These are phyloP conservation scores for Drosophila kokeensis DNA, from an alignment of 2,888 invertebrate genomes.

Conservation along the genomic window DNA sequence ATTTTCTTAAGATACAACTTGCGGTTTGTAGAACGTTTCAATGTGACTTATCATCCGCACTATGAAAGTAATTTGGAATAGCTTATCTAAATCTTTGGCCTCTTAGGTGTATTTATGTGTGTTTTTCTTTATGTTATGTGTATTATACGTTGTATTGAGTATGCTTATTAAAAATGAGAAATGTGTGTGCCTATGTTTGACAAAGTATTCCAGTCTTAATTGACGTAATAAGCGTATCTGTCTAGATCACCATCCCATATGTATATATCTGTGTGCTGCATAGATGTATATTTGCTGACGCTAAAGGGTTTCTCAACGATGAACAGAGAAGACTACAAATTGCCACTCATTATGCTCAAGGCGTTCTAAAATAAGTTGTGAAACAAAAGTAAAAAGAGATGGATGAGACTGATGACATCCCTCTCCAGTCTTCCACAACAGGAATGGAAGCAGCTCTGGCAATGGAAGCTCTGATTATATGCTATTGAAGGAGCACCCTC, in stretches of 20 bases:
- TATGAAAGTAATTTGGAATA: constrained; percentile 55
- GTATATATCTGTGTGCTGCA: constrained; percentile 31
- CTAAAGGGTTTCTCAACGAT: not conserved
- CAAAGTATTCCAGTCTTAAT: constrained; percentile 33
- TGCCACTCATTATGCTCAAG: not conserved
- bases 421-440: not conserved
- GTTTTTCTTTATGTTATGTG: constrained; percentile 23
- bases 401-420: too few species aligned
- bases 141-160: constrained; percentile 39
- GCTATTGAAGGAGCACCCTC: not conserved
- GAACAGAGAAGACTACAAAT: not conserved
- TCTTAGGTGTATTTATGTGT: constrained; percentile 19
- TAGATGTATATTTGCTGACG: not conserved
- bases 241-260: constrained; percentile 49
- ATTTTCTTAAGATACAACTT: constrained; percentile 1
- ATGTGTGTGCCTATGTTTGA: constrained; percentile 19
- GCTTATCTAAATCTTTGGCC: constrained; percentile 23
- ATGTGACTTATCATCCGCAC: constrained; percentile 44
- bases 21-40: constrained; percentile 16
- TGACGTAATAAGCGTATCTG: constrained; percentile 56
- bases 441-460: not conserved
- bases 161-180: constrained; percentile 58
- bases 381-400: too few species aligned
- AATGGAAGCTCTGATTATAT: not conserved
- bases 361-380: too few species aligned